phyloP scores from a whole-genome alignment of 2,888 invertebrate species.

The Lithophane socia region DNA sequence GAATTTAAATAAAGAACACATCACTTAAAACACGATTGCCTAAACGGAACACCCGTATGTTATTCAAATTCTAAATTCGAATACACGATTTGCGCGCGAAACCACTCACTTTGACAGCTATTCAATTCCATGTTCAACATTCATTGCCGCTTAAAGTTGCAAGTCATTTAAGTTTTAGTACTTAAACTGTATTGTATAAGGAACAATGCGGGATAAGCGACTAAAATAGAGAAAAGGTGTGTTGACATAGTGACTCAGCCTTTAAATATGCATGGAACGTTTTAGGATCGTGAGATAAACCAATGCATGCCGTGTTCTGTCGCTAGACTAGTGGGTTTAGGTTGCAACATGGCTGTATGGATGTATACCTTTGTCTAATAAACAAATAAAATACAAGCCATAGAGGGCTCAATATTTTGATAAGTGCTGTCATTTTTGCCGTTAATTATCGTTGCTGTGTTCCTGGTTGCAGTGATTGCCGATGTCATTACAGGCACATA shows the following conservation, averaged over 20 bases:
- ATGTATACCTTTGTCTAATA: slow-evolving; percentile 33
- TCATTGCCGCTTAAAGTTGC: slow-evolving; percentile 39
- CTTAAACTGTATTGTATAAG: slow-evolving; percentile 26
- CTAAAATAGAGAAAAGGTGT: slow-evolving; percentile 45
- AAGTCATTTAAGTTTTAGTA: slow-evolving; percentile 20
- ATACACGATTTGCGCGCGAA: slow-evolving; percentile 45
- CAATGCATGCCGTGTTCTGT: slow-evolving; percentile 36
- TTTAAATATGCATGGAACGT: slow-evolving; percentile 59
- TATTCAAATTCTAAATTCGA: slow-evolving; percentile 55
- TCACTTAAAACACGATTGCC: slow-evolving; percentile 17
- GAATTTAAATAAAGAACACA: slow-evolving; percentile 35
- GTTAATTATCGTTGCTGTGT: not conserved
- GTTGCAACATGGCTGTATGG: slow-evolving; percentile 56
- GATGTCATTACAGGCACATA: not conserved
- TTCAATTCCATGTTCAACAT: slow-evolving; percentile 12
- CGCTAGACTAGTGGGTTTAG: slow-evolving; percentile 21
- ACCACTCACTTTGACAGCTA: slow-evolving; percentile 12
- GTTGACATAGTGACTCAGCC: slow-evolving; percentile 63
- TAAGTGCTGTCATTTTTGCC: not conserved
- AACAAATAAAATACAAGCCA: slow-evolving; percentile 11
- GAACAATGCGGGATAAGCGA: slow-evolving; percentile 23
- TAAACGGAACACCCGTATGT: slow-evolving; percentile 27
- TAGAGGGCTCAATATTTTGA: slow-evolving; percentile 1
- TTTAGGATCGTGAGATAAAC: slow-evolving; percentile 60
- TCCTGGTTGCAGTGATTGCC: too few species aligned